A percentile compares a stretch with the other conserved stretches of the same genome.
These are phyloP conservation scores for Mola mola DNA, from an alignment of 2,113 vertebrate species.

Conservation along the genomic window DNA sequence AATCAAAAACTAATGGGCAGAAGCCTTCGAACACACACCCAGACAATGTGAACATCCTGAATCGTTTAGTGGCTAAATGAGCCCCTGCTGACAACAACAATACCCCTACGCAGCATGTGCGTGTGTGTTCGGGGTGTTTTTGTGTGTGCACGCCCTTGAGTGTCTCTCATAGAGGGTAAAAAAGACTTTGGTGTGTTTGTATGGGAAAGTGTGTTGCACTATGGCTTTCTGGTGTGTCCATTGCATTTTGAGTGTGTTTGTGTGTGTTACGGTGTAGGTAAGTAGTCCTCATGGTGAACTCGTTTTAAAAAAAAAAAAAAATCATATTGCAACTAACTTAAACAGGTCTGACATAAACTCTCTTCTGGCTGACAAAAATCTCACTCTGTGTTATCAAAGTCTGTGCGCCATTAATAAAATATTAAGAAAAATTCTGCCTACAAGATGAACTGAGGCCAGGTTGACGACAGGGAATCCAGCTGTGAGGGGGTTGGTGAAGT, in stretches of 20 bases:
- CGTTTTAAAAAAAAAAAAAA: slow-evolving; percentile 21
- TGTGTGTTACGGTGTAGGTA: slow-evolving; percentile 37
- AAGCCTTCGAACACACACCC: not conserved
- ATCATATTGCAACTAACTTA: too few species aligned
- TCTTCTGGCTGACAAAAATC: too few species aligned
- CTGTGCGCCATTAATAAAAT: not conserved
- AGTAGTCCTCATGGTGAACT: slow-evolving; percentile 49
- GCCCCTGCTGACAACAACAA: slow-evolving; percentile 58
- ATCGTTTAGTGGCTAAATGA: slow-evolving; percentile 65
- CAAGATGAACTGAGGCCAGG: too few species aligned
- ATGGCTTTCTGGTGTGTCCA: too few species aligned
- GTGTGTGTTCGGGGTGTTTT: slow-evolving; percentile 7
- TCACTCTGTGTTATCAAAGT: too few species aligned
- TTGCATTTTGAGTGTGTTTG: slow-evolving; percentile 3
- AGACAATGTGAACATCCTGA: slow-evolving; percentile 41
- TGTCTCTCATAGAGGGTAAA: too few species aligned
- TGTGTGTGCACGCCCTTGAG: slow-evolving; percentile 2
- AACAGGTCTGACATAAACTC: too few species aligned
- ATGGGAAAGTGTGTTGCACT: slow-evolving; percentile 10
- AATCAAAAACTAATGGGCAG: slow-evolving; percentile 15
- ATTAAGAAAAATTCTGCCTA: too few species aligned
- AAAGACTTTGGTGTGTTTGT: not conserved
- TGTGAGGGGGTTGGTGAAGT: too few species aligned
- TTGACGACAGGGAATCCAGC: too few species aligned
- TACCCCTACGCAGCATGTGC: slow-evolving; percentile 5